A percentile compares a stretch with the other conserved stretches of the same genome.
phyloP scores from a whole-genome alignment of 2,888 invertebrate species.

The Sinopyrophorus schimmeli region DNA sequence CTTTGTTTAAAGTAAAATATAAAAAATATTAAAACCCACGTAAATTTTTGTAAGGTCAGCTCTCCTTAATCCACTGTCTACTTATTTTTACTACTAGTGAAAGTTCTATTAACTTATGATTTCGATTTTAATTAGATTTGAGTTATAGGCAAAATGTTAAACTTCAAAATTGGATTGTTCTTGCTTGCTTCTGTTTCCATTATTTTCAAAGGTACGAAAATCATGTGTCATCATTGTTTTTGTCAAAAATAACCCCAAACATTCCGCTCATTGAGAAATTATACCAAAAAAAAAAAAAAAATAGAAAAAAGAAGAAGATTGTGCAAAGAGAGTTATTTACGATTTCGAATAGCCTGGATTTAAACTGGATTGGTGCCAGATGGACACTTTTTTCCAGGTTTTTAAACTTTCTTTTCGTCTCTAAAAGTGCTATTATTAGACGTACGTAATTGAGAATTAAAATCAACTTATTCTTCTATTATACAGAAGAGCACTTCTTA shows the following conservation, averaged over 20 bases:
- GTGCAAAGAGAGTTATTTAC: constrained; percentile 35
- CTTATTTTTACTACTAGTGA: neutral
- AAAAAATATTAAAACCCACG: no score
- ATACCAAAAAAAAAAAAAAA: no score
- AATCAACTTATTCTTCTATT: neutral
- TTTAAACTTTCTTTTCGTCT: constrained; percentile 19
- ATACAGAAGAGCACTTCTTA: constrained; percentile 6
- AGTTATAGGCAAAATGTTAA: constrained; percentile 40
- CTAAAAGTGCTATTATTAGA: constrained; percentile 40
- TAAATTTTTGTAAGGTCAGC: no score
- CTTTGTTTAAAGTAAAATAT: no score
- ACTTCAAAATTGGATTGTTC: constrained; percentile 38
- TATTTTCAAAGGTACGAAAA: constrained; percentile 40
- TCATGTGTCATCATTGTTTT: neutral
- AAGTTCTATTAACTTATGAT: constrained; percentile 1
- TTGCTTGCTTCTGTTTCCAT: constrained; percentile 42
- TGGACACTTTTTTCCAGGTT: constrained; percentile 35
- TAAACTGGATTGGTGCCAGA: constrained; percentile 39
- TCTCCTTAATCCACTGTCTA: no score
- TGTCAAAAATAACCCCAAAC: neutral
- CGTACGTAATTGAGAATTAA: constrained; percentile 19
- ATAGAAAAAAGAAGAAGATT: neutral
- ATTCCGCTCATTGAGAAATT: neutral
- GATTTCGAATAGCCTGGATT: constrained; percentile 32
- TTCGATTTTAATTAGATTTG: constrained; percentile 39